Evolutionary conservation across 2,113 vertebrate species (phyloP), one percentile per base, ranked within the genome.

Genomic region (Orientallactaga bullata): DNA sequence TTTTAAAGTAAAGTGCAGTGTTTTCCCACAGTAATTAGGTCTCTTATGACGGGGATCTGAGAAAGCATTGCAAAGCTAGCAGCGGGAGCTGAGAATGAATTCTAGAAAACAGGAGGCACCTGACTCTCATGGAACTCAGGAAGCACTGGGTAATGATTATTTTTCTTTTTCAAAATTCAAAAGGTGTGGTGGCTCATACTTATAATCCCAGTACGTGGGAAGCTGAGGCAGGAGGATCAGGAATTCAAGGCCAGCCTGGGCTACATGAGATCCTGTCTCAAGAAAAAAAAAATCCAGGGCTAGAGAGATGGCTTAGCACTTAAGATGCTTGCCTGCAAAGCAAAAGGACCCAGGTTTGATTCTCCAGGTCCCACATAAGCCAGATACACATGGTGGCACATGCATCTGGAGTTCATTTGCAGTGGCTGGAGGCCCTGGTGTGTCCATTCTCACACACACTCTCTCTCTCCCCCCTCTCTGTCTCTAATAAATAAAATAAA

Each of bases 11-110:
- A 90, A 90, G 58, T 30, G 18, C 21, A 83, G 17, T 72, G 32
- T 84, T 79, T 94, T 73, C 55, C 76, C 65, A 90, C 61, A 92
- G 79, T 65, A 82, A 95, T 84, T 82, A 91, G 60, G 39, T 90
- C 51, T 88, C n/a, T 85, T 82, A 35, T 9, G 47, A 58, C 3
- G 61, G 63, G 4, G 1, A 90, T 92, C 90, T 78, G 61, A 65
- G 73, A 95, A 94, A 88, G n/a, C 82, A 89, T 24, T 86, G 20
- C 65, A 94, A 88, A 84, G 61, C 42, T 28, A 55, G n/a, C 47
- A 21, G 63, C 7, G n/a, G 76, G 32, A 78, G 37, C 60, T 71
- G 65, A 88, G 66, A 51, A 47, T 11, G 66, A 42, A 30, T 72
- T 73, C 82, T 87, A 91, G 89, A 42, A 85, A 76, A 85, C 3